Evolutionary conservation across 2,888 invertebrate genomes (phyloP), one percentile per base, ranked within the genome.

Genomic region (Mesochorus sp.): DNA sequence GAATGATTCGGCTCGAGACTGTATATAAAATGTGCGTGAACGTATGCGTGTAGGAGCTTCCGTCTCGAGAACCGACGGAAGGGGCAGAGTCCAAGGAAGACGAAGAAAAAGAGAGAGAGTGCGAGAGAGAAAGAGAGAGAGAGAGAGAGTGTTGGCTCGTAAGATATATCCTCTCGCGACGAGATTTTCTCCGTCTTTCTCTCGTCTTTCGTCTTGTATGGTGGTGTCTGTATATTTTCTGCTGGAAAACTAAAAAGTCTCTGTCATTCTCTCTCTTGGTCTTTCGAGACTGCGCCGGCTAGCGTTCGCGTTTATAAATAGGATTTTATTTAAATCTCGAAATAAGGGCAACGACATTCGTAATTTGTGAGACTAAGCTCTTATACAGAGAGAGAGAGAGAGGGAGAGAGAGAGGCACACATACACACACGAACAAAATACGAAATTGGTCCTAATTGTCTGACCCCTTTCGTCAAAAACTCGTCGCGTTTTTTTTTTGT

Each of bases 291-390:
- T 24, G 62, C 57, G n/a, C n/a, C 39, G 49, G 19, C 67, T 37
- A 28, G 21, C 53, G 24, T 24, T 42, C 42, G 79, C 77, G 82
- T 79, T 82, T 86, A 87, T 86, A 86, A 86, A 88, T 88, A 88
- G 87, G 79, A 85, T 83, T 86, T 85, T 87, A 86, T 88, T 87
- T 86, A 87, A 88, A 87, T 85, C 87, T 82, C 82, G 84, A 87
- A 89, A 87, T 87, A 89, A 88, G 88, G 88, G 86, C 88, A 88
- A 87, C 87, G 88, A 89, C 88, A 86, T 85, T 85, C 83, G 84
- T 84, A 84, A n/a, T 84, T 85, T 85, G 84, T 75, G 53, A 26
- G 53, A 59, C 68, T 57, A 37, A n/a, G n/a, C n/a, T n/a, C n/a
- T n/a, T n/a, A n/a, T n/a, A n/a, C n/a, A n/a, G 44, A 67, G 71